phyloP scores from a whole-genome alignment of 2,113 vertebrate genomes.

The Hepsetus odoe region DNA sequence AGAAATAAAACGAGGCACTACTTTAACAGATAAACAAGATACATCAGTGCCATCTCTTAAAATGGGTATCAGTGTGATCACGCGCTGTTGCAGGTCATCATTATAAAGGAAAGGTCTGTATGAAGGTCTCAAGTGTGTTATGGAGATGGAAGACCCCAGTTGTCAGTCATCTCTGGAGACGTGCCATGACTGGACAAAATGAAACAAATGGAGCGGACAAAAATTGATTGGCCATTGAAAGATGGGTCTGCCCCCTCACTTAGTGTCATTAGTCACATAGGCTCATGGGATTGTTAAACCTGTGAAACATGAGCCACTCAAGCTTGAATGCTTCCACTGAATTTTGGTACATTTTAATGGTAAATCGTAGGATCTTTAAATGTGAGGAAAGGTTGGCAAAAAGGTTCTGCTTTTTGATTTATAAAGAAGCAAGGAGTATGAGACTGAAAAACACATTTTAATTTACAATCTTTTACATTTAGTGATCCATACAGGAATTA shows the following conservation, averaged over 20 bases:
- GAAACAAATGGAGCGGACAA: conserved; percentile 75
- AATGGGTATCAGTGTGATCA: conserved; percentile 13
- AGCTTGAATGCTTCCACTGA: background rate
- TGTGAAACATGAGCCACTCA: conserved; percentile 44
- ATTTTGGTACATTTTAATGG: background rate
- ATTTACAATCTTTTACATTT: too few relatives aligned
- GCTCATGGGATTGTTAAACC: conserved; percentile 56
- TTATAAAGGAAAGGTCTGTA: conserved; percentile 59
- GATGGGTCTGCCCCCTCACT: conserved; percentile 66
- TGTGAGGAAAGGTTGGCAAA: background rate
- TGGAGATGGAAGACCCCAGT: conserved; percentile 66
- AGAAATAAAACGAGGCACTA: conserved; percentile 7
- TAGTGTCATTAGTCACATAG: conserved; percentile 69
- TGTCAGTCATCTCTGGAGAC: conserved; percentile 65
- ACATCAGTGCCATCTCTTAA: conserved; percentile 34
- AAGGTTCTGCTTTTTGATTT: too few relatives aligned
- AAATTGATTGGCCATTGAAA: conserved; percentile 74
- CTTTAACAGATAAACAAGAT: conserved; percentile 20
- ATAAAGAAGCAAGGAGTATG: too few relatives aligned
- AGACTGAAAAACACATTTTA: too few relatives aligned
- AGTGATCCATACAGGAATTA: too few relatives aligned
- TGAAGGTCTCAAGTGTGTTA: conserved; percentile 56
- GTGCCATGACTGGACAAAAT: conserved; percentile 54
- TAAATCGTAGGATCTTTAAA: background rate
- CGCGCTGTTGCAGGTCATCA: conserved; percentile 47